Evolutionary conservation across 37 sponge, comb jelly and placozoan species (phyloP), one percentile per base, ranked within the genome.

Genomic region (Cliona cf. orientalis): DNA sequence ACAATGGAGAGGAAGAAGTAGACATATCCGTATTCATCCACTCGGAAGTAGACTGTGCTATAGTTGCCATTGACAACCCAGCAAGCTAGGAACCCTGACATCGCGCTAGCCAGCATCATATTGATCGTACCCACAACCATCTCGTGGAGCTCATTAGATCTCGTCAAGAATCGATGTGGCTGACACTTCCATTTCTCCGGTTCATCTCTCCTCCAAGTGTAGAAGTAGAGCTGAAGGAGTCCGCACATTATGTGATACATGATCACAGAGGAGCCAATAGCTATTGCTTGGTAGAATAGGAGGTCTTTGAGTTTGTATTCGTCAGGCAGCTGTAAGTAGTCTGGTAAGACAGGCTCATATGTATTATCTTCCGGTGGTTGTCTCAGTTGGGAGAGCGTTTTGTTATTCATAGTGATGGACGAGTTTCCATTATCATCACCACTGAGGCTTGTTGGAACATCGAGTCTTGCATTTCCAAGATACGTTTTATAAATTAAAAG

Each of bases 141-240:
- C 46, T 85, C 86, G 62, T 85, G 86, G 6, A 46, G 25, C 80
- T 85, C 80, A 42, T 85, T 76, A 31, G 69, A 69, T 9, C 60
- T 79, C 0, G 86, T 85, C 33, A 85, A 62, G 60, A 85, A 85
- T 40, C 58, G 36, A 60, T 70, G 58, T 66, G 86, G 80, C 58
- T 85, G 86, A 58, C 86, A 85, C 38, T 85, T 85, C 86, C 86
- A 85, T 38, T 45, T 35, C 14, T 66, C 61, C 11, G 78, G 63
- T 19, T 55, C 26, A 29, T 46, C 46, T 32, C 86, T 32, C 38
- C 55, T 70, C 39, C 44, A 29, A 28, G 28, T 42, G 80, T 85
- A 85, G 71, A 40, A 85, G 34, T 85, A 79, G 44, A 66, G 11
- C 61, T 85, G 70, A 0, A 85, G 41, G 58, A 42, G 35, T 0